Evolutionary conservation across 2,113 vertebrate species (phyloP), one percentile per base, ranked within the genome.

Genomic region (Dolichallabes microphthalmus): DNA sequence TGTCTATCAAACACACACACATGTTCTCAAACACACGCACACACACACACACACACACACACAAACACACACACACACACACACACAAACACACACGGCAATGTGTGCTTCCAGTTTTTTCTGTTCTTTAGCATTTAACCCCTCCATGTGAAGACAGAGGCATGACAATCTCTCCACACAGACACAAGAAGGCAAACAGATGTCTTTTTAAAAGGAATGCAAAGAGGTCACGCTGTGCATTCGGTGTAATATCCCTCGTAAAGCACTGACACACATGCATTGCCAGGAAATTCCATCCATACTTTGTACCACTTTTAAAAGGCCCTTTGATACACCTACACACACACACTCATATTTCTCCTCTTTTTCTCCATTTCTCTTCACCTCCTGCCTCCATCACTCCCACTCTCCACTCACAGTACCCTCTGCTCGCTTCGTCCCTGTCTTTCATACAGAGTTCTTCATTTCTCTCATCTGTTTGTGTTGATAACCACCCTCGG

Each of bases 401-500:
- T 52, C 64, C 55, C n/a, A 32, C 64, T 19, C 39, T 53, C 60
- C 25, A n/a, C 55, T 80, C 53, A 52, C 63, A 52, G 82, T 71
- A 35, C 66, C 66, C n/a, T 63, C 61, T 82, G 60, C 74, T 64
- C n/a, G 20, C 61, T 5, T 32, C 77, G 9, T 74, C 66, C 85
- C 75, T 20, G 64, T 87, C 53, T 77, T 86, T 68, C 80, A 71
- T 57, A 81, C 78, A 76, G 69, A 73, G 61, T 61, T 87, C 68
- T 87, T 63, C 9, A 39, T 83, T 64, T 69, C 84, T 80, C 83
- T 76, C 88, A 86, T 84, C 83, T 87, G 88, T 82, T 86, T 74
- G 81, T 53, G 68, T 77, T 84, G 88, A 89, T 89, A 89, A 87
- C 58, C 35, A 11, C 39, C n/a, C 39, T 64, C 77, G 14, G 55